Conservation (phyloP, 1,140 invertebrate genomes). For the Drosophila lacertosa region DNA sequence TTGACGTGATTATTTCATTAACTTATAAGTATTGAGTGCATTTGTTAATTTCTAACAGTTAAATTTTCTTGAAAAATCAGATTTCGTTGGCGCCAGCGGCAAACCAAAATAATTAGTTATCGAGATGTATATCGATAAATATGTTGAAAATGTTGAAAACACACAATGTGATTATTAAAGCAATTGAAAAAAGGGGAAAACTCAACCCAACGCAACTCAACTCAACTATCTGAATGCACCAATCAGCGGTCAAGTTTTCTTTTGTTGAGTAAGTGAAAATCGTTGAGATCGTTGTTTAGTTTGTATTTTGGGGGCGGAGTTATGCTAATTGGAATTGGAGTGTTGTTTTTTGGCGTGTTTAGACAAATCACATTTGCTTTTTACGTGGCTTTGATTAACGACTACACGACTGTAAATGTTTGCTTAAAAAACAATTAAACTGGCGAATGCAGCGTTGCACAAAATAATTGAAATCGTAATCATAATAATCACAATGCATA, state of each 20-base stretch:
- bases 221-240: constrained; percentile 6
- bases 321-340: constrained; percentile 35
- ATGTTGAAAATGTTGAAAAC: background rate
- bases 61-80: too few relatives aligned
- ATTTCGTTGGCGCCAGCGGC: constrained; percentile 16
- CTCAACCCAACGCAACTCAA: too few relatives aligned
- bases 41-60: background rate
- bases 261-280: constrained; percentile 6
- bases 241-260: constrained; percentile 1
- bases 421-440: constrained; percentile 78
- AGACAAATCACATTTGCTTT: constrained; percentile 17
- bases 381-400: constrained; percentile 34
- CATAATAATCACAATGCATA: constrained; percentile 30
- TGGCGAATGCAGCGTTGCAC: constrained; percentile 31
- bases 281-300: constrained; percentile 1
- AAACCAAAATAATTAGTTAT: constrained; percentile 15
- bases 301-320: constrained; percentile 19
- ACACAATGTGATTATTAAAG: background rate
- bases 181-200: background rate
- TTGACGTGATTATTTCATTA: constrained; percentile 9
- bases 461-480: constrained; percentile 70
- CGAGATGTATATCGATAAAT: constrained; percentile 6
- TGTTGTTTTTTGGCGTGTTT: constrained; percentile 14
- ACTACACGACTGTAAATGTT: constrained; percentile 50
- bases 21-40: constrained; percentile 11